These are phyloP conservation scores for Sesia bembeciformis DNA, from an alignment of 2,888 invertebrate species.

Conservation along the genomic window DNA sequence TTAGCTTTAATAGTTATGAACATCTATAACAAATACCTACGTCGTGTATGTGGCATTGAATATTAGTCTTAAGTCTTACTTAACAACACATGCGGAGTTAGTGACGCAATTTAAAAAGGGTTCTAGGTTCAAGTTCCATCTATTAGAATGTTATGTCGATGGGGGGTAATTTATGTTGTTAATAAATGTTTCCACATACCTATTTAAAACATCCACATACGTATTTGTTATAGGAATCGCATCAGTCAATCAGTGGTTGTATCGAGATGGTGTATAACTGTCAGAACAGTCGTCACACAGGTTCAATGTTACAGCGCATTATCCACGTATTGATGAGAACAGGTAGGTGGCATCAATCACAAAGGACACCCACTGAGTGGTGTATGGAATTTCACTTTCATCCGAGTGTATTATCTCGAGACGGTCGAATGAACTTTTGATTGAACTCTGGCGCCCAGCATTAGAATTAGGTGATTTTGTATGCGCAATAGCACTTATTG, in stretches of 20 bases:
- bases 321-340: not conserved
- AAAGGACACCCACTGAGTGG: conserved; percentile 18
- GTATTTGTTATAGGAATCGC: too few relatives aligned
- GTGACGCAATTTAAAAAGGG: too few relatives aligned
- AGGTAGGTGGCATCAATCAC: not conserved
- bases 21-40: conserved; percentile 13
- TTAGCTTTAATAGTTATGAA: conserved; percentile 28
- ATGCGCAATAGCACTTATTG: too few relatives aligned
- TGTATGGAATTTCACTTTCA: conserved; percentile 13
- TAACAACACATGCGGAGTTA: too few relatives aligned
- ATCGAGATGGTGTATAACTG: not conserved
- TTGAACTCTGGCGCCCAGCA: conserved; percentile 5
- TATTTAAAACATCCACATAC: too few relatives aligned
- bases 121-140: too few relatives aligned
- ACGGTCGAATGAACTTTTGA: not conserved
- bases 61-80: not conserved
- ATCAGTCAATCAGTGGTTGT: too few relatives aligned
- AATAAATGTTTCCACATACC: too few relatives aligned
- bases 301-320: not conserved
- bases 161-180: too few relatives aligned
- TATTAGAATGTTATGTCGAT: too few relatives aligned
- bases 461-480: too few relatives aligned
- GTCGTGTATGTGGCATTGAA: not conserved
- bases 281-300: not conserved
- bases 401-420: conserved; percentile 11